Percentiles rank a stretch among this genome's conserved stretches.
phyloP scores from a whole-genome alignment of 2,888 invertebrate genomes.

The Bhutanitis thaidina region DNA sequence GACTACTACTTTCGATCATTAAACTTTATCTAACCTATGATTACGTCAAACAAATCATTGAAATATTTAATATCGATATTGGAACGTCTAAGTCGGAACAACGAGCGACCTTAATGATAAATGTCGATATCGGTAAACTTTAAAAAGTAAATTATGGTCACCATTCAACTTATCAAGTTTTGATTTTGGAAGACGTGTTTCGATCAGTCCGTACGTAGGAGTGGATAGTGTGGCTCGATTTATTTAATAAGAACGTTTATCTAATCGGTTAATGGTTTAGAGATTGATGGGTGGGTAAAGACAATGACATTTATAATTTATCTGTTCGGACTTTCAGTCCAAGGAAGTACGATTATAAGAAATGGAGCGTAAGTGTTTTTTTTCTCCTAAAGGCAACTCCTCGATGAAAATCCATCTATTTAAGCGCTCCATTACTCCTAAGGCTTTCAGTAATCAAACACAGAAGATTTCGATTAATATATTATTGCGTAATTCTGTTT shows the following conservation, averaged over 20 bases:
- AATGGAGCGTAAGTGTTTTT: slow-evolving; percentile 39
- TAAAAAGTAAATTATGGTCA: slow-evolving; percentile 36
- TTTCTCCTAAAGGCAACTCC: slow-evolving; percentile 27
- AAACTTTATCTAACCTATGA: slow-evolving; percentile 8
- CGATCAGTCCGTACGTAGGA: slow-evolving; percentile 36
- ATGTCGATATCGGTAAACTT: slow-evolving; percentile 44
- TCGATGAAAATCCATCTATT: slow-evolving; percentile 27
- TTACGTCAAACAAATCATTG: slow-evolving; percentile 17
- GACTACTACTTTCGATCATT: neutral
- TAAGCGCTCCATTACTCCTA: slow-evolving; percentile 22
- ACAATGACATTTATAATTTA: slow-evolving; percentile 51
- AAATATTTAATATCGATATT: slow-evolving; percentile 55
- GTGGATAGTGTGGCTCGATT: slow-evolving; percentile 53
- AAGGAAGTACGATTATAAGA: slow-evolving; percentile 21
- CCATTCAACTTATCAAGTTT: slow-evolving; percentile 35
- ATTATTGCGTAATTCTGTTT: no score
- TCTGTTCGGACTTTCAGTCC: slow-evolving; percentile 25
- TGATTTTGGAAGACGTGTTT: slow-evolving; percentile 38
- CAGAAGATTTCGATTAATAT: no score
- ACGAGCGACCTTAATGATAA: slow-evolving; percentile 46
- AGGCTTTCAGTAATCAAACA: slow-evolving; percentile 9
- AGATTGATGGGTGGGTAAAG: slow-evolving; percentile 58
- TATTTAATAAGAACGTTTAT: slow-evolving; percentile 52
- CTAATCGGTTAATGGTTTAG: slow-evolving; percentile 65
- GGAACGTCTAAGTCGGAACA: slow-evolving; percentile 50